Conservation (phyloP, 2,888 invertebrate species). For the Drosophila nigricruria region DNA sequence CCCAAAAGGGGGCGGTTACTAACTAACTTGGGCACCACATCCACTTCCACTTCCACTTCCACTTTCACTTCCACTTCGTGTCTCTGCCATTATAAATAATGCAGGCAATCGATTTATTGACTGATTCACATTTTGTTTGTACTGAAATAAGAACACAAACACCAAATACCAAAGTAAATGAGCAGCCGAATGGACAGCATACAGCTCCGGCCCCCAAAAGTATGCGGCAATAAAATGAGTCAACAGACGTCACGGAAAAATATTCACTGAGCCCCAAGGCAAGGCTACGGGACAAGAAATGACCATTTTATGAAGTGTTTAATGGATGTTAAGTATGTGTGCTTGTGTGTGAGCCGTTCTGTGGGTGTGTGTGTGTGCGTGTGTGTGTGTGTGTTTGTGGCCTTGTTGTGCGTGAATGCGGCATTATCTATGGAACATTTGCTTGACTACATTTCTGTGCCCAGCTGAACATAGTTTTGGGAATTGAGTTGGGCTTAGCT, state of each 20-base stretch:
- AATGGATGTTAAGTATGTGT: conserved; percentile 73
- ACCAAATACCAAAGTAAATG: conserved; percentile 49
- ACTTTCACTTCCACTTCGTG: conserved; percentile 29
- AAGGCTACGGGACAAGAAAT: conserved; percentile 60
- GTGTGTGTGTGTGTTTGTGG: conserved; percentile 11
- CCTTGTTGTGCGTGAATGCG: conserved; percentile 37
- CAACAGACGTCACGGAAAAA: conserved; percentile 60
- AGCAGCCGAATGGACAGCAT: conserved; percentile 20
- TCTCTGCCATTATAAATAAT: conserved; percentile 70
- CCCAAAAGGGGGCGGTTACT: conserved; percentile 23
- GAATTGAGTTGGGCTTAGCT: conserved; percentile 55
- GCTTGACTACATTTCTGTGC: conserved; percentile 48
- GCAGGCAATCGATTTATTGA: conserved; percentile 76
- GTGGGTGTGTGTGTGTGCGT: no score
- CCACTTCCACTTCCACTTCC: conserved; percentile 29
- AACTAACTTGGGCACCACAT: conserved; percentile 43
- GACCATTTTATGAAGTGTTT: conserved; percentile 78
- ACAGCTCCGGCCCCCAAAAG: conserved; percentile 34
- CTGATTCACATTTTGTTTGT: conserved; percentile 54
- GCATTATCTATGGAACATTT: conserved; percentile 68
- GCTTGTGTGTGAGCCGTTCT: conserved; percentile 31
- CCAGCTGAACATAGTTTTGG: conserved; percentile 5
- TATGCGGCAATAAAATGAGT: conserved; percentile 67
- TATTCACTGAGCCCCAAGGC: conserved; percentile 16
- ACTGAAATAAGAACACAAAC: conserved; percentile 48